phyloP scores from a whole-genome alignment of 2,113 vertebrate species.

The Melanostigma gelatinosum region DNA sequence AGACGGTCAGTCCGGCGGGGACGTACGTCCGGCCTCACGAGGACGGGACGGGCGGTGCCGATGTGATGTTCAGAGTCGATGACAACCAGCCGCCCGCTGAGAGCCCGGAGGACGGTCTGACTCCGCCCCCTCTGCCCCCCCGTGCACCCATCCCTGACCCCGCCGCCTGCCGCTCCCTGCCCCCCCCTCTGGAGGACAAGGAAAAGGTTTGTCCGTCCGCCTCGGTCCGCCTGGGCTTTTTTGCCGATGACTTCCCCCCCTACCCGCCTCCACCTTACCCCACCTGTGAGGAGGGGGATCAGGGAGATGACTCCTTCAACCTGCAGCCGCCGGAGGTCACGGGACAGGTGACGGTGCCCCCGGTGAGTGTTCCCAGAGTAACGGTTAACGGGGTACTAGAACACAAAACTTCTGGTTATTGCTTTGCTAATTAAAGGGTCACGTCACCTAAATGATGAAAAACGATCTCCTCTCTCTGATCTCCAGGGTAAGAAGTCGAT shows the following conservation, averaged over 20 bases:
- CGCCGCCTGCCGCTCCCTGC: slow-evolving; percentile 20
- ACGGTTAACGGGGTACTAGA: not conserved
- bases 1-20: slow-evolving; percentile 54
- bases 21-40: slow-evolving; percentile 33
- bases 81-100: fast-evolving
- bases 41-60: slow-evolving; percentile 35
- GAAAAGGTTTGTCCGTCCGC: slow-evolving; percentile 57
- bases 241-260: slow-evolving; percentile 90
- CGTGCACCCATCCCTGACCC: slow-evolving; percentile 73
- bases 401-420: not conserved
- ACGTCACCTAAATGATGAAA: not conserved
- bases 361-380: slow-evolving; percentile 75
- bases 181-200: slow-evolving; percentile 66
- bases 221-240: slow-evolving; percentile 75
- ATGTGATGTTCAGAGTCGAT: slow-evolving; percentile 28
- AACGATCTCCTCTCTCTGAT: not conserved
- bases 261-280: slow-evolving; percentile 93
- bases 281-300: slow-evolving; percentile 81
- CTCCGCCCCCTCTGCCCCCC: slow-evolving; percentile 65
- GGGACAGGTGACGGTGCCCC: slow-evolving; percentile 86
- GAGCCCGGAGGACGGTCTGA: slow-evolving; percentile 63
- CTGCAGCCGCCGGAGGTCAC: slow-evolving; percentile 90
- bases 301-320: slow-evolving; percentile 76
- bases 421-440: not conserved
- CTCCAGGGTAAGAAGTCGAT: slow-evolving; percentile 91